Percentiles rank a stretch among this genome's conserved stretches.
Evolutionary conservation across 1,140 invertebrate genomes (phyloP).

Genomic region (Eriocheir sinensis): DNA sequence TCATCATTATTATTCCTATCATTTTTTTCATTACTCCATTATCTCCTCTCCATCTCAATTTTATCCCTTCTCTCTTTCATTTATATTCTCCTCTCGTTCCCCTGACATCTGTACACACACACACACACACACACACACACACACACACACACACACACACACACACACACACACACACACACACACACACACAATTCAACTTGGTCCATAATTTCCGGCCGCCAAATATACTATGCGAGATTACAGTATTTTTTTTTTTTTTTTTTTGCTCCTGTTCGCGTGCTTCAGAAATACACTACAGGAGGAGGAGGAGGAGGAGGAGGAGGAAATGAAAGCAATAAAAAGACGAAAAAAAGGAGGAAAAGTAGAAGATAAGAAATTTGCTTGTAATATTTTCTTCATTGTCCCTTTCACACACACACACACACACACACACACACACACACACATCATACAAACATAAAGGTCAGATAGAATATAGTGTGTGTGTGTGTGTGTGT

Average conservation of each 20-base stretch:
- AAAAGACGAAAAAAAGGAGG: constrained; percentile 4
- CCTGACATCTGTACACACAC: background rate
- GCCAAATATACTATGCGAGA: too few species aligned
- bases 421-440: too few species aligned
- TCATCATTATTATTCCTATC: too few species aligned
- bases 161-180: constrained; percentile 38
- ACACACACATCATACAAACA: too few species aligned
- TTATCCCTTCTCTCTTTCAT: background rate
- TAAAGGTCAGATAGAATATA: too few species aligned
- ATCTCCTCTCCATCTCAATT: too few species aligned
- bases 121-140: constrained; percentile 41
- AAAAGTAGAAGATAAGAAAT: background rate
- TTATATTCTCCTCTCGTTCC: background rate
- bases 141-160: constrained; percentile 45
- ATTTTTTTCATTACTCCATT: background rate
- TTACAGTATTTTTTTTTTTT: too few species aligned
- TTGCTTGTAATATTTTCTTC: background rate
- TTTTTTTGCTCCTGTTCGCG: too few species aligned
- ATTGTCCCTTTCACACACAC: too few species aligned
- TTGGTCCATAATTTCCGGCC: background rate
- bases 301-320: background rate
- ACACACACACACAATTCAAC: constrained; percentile 29
- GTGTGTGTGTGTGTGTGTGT: too few species aligned
- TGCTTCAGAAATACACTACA: too few species aligned
- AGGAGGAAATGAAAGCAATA: too few species aligned